Evolutionary conservation across 2,113 vertebrate species (phyloP), one percentile per base, ranked within the genome.

Genomic region (Misgurnus anguillicaudatus): DNA sequence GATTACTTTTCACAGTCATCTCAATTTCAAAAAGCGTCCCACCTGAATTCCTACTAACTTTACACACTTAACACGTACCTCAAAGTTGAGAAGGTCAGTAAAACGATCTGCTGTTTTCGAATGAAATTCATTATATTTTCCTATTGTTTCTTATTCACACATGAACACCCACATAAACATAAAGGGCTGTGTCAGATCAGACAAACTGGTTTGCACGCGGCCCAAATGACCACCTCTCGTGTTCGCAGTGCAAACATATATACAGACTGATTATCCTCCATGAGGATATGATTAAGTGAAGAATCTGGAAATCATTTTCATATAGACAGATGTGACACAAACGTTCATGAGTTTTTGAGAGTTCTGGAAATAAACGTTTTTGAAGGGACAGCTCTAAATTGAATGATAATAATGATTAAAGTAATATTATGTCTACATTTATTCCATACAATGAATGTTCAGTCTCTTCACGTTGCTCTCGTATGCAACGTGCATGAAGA

Each of bases 201-300:
- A 55, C 7, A 60, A 62, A 47, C 10, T 21, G 53, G 53, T 24
- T 75, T n/a, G 39, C 58, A 48, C 7, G 5, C 13, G 21, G 58
- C 16, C 21, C 2, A 48, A 48, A 75, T 36, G 14, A 75, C 58
- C 72, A 48, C 24, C 71, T 31, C 39, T 9, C 19, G 6, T 38
- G 0, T 60, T 21, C 11, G 9, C 2, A 42, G 9, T 58, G 36
- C n/a, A 36, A 55, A 73, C 47, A 17, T 58, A 7, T 14, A n/a
- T 45, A 76, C 31, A 72, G 60, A 60, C 47, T n/a, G n/a, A n/a
- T n/a, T n/a, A n/a, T n/a, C n/a, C n/a, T n/a, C 75, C 82, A 80
- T 76, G 66, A 83, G 66, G 82, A 79, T 24, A 21, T 70, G 13
- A 76, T 82, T 79, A 79, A 36, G 70, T 19, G 21, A 61, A 79